These are phyloP conservation scores for Tetragonisca angustula DNA, from an alignment of 2,888 invertebrate genomes.

Conservation along the genomic window DNA sequence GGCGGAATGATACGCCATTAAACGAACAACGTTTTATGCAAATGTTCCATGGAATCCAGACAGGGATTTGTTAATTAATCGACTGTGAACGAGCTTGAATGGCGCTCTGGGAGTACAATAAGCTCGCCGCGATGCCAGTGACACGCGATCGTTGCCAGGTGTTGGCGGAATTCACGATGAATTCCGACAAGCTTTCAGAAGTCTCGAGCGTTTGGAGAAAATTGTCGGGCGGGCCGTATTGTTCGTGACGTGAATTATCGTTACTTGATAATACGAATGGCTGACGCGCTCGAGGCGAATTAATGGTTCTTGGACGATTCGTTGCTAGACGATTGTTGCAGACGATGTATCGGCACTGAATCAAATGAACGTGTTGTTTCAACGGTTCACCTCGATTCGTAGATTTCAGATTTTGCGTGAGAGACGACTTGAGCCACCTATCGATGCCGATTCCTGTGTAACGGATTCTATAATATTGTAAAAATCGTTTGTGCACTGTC, in stretches of 20 bases:
- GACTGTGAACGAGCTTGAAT: slow-evolving; percentile 22
- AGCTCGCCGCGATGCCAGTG: not conserved
- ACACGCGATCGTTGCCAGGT: not conserved
- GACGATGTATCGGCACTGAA: not conserved
- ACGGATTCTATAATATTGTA: too few species aligned
- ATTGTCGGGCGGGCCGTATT: not conserved
- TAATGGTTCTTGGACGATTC: not conserved
- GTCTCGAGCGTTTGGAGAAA: not conserved
- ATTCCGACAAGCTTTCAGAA: not conserved
- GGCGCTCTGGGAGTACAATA: not conserved
- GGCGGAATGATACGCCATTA: slow-evolving; percentile 33
- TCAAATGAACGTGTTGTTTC: not conserved
- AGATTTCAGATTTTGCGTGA: too few species aligned
- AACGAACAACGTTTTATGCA: slow-evolving; percentile 42
- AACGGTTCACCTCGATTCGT: not conserved
- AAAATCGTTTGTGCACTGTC: too few species aligned
- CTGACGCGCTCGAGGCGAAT: not conserved
- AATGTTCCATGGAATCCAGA: slow-evolving; percentile 5
- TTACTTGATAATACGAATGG: not conserved
- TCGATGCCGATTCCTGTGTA: too few species aligned
- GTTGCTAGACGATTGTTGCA: not conserved
- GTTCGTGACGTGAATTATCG: not conserved
- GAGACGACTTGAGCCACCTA: too few species aligned
- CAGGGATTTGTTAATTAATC: slow-evolving; percentile 51
- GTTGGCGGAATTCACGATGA: not conserved